Conservation (phyloP, 2,113 vertebrate genomes). For the Chiloscyllium plagiosum region DNA sequence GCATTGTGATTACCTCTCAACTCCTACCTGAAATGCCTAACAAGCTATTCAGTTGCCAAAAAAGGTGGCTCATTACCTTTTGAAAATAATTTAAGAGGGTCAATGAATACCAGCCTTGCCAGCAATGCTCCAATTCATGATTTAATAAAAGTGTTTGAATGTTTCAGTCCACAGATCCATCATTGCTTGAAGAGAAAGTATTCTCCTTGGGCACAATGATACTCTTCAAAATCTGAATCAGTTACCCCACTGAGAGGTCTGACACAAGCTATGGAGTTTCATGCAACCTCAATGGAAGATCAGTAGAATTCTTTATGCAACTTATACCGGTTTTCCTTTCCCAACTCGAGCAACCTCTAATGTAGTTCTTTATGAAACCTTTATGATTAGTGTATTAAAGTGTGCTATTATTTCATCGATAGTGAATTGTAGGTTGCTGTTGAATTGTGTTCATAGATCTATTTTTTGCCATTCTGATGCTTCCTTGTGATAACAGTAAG, state of each 20-base stretch:
- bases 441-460: not conserved
- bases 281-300: not conserved
- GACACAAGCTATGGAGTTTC: no score
- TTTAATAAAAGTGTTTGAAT: not conserved
- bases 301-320: not conserved
- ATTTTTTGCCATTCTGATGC: not conserved
- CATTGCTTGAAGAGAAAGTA: not conserved
- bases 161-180: not conserved
- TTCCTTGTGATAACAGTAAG: not conserved
- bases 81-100: no score
- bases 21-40: no score
- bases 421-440: not conserved
- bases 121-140: no score
- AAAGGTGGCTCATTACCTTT: no score
- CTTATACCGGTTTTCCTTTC: not conserved
- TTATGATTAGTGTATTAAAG: not conserved
- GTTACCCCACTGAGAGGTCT: not conserved
- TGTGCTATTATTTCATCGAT: not conserved
- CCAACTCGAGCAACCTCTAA: not conserved
- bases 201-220: not conserved
- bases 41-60: no score
- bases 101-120: no score
- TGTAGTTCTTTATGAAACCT: not conserved
- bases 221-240: not conserved
- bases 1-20: no score